These are phyloP conservation scores for Urocitellus parryii DNA, from an alignment of 2,113 vertebrate species.

Conservation along the genomic window DNA sequence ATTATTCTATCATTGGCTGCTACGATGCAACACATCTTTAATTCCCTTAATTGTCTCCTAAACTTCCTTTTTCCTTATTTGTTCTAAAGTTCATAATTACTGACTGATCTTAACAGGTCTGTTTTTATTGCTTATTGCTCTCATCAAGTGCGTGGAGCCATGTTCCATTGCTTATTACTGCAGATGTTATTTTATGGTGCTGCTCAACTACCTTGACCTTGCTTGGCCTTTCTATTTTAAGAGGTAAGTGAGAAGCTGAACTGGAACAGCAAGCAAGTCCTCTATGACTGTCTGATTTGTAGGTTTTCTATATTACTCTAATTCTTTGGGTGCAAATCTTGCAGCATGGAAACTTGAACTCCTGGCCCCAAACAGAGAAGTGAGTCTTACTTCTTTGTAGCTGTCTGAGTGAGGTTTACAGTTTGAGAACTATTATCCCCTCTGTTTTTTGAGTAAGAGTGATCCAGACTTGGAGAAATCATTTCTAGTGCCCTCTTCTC, in stretches of 20 bases:
- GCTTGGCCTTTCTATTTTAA: constrained; percentile 79
- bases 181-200: constrained; percentile 33
- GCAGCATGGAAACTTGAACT: background rate
- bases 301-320: background rate
- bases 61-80: constrained; percentile 79
- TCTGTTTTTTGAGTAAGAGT: constrained; percentile 27
- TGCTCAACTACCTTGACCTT: constrained; percentile 75
- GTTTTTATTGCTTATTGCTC: constrained; percentile 73
- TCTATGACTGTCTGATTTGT: constrained; percentile 60
- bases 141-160: background rate
- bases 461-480: background rate
- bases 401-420: background rate
- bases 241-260: constrained; percentile 24
- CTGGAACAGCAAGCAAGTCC: constrained; percentile 24
- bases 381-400: background rate
- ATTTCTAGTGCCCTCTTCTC: background rate
- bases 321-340: background rate
- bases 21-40: constrained; percentile 66
- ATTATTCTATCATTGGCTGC: constrained; percentile 55
- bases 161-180: constrained; percentile 22
- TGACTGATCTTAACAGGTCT: constrained; percentile 75
- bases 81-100: constrained; percentile 68
- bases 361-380: background rate
- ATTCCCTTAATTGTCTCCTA: constrained; percentile 57
- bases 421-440: constrained; percentile 9